phyloP scores from a whole-genome alignment of 2,888 invertebrate species.

The Morpho deidamia region DNA sequence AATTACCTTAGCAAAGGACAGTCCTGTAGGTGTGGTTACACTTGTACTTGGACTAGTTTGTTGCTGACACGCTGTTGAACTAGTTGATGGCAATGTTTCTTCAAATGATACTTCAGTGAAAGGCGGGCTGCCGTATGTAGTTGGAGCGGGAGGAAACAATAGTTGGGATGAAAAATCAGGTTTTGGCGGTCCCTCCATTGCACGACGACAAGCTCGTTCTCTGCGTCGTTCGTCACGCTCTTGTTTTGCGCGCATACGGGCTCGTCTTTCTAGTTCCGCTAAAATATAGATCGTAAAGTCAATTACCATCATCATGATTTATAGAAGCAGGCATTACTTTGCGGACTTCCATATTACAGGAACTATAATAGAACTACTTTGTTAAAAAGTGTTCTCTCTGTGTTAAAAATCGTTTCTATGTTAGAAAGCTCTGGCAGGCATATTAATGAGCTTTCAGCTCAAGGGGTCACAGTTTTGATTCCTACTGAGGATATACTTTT shows the following conservation, averaged over 20 bases:
- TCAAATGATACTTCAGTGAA: conserved; percentile 20
- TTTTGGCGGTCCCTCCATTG: conserved; percentile 82
- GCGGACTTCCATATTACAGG: no score
- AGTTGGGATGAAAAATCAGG: conserved; percentile 78
- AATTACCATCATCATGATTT: no score
- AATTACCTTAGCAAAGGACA: conserved; percentile 69
- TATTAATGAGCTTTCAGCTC: no score
- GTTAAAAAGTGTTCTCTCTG: no score
- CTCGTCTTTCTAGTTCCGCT: conserved; percentile 87
- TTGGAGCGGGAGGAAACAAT: conserved; percentile 55
- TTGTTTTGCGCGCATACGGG: conserved; percentile 82
- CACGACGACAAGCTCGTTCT: conserved; percentile 87
- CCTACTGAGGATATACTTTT: no score
- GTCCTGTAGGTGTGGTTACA: conserved; percentile 44
- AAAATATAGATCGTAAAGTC: no score
- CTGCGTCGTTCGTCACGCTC: conserved; percentile 88
- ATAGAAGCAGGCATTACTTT: no score
- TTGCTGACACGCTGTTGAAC: conserved; percentile 18
- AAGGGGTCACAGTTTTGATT: no score
- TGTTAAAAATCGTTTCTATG: no score
- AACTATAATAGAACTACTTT: no score
- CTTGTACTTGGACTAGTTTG: conserved; percentile 13
- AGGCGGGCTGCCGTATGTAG: conserved; percentile 36
- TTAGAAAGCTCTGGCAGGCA: no score
- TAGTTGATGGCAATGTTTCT: conserved; percentile 18